A percentile compares a stretch with the other conserved stretches of the same genome.
phyloP scores from a whole-genome alignment of 2,113 vertebrate species.

The Macquaria ambigua region DNA sequence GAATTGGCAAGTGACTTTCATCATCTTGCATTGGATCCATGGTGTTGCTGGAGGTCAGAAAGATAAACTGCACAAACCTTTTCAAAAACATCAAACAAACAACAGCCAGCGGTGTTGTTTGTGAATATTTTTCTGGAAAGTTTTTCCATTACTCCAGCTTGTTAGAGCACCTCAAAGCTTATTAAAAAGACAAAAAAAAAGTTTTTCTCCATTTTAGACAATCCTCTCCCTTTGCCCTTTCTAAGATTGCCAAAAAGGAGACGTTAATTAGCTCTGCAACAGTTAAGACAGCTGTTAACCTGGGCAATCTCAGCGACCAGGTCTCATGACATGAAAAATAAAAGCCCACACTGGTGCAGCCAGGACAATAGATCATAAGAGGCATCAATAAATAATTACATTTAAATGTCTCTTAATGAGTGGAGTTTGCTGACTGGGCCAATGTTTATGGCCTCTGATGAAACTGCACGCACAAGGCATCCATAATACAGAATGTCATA shows the following conservation, averaged over 20 bases:
- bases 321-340: slow-evolving; percentile 65
- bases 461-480: slow-evolving; percentile 79
- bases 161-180: not conserved
- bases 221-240: not conserved
- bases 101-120: not conserved
- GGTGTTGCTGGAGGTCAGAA: not conserved
- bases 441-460: slow-evolving; percentile 81
- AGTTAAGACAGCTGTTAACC: slow-evolving; percentile 79
- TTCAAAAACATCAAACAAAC: not conserved
- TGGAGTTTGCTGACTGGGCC: slow-evolving; percentile 85
- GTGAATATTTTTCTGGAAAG: not conserved
- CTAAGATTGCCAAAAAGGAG: slow-evolving; percentile 19
- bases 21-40: not conserved
- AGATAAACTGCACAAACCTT: slow-evolving; percentile 4
- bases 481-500: slow-evolving; percentile 83
- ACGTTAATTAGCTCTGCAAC: slow-evolving; percentile 49
- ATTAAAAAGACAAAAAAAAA: not conserved
- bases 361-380: slow-evolving; percentile 83
- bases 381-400: slow-evolving; percentile 89
- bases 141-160: slow-evolving; percentile 5
- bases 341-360: slow-evolving; percentile 68
- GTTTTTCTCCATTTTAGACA: not conserved
- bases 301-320: slow-evolving; percentile 67
- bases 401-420: slow-evolving; percentile 87
- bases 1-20: not conserved